Conservation (phyloP, 2,113 vertebrate genomes). For the Erythrocercus mccallii region DNA sequence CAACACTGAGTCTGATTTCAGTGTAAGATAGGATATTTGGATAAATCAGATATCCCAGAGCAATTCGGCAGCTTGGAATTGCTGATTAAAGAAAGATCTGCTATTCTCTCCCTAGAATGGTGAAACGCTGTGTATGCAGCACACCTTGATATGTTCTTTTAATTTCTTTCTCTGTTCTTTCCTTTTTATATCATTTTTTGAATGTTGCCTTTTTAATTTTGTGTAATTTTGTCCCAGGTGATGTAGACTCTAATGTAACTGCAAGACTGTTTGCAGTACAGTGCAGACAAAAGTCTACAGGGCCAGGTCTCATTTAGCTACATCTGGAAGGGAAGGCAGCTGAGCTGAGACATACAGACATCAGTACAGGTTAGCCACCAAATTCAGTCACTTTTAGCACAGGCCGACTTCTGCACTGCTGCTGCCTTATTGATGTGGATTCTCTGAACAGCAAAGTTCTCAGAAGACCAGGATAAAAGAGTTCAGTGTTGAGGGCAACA, state of each 20-base stretch:
- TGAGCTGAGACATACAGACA: not conserved
- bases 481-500: not conserved
- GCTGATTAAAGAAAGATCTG: not conserved
- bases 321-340: not conserved
- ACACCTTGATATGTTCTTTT: not conserved
- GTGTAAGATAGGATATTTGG: not conserved
- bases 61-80: not conserved
- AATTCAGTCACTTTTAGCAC: not conserved
- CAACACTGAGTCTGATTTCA: conserved; percentile 10
- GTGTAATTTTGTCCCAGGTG: not conserved
- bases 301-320: not conserved
- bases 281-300: not conserved
- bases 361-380: not conserved
- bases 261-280: not conserved
- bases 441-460: not conserved
- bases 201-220: not conserved
- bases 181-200: not conserved
- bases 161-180: not conserved
- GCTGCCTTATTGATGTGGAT: fast-evolving
- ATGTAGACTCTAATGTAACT: not conserved
- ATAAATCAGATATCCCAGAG: not conserved
- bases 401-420: not conserved
- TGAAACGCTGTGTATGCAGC: not conserved
- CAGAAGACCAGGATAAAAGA: not conserved
- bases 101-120: not conserved